A percentile compares a stretch with the other conserved stretches of the same genome.
phyloP scores from a whole-genome alignment of 2,888 invertebrate genomes.

The Lepidonotus clava region DNA sequence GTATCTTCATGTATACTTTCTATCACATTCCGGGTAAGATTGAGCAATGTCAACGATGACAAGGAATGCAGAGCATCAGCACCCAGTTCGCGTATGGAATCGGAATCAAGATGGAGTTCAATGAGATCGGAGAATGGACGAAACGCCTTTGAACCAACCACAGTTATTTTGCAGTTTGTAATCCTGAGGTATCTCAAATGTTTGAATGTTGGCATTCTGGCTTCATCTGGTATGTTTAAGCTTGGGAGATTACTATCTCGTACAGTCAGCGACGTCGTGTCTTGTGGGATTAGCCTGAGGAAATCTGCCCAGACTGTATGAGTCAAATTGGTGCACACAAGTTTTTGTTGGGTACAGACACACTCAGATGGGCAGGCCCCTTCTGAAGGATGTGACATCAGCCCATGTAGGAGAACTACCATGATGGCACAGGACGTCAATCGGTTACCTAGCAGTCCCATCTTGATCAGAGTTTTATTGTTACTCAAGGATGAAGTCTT shows the following conservation, averaged over 20 bases:
- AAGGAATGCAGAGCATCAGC: slow-evolving; percentile 18
- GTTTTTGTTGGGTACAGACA: neutral
- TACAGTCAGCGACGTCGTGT: neutral
- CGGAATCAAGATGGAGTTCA: slow-evolving; percentile 12
- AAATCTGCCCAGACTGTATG: neutral
- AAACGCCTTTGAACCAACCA: slow-evolving; percentile 11
- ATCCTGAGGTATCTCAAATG: neutral
- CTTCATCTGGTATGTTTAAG: neutral
- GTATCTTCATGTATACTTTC: neutral
- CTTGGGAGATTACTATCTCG: neutral
- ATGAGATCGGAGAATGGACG: slow-evolving; percentile 5
- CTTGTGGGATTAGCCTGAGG: neutral
- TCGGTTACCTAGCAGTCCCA: too few species aligned
- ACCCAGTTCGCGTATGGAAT: slow-evolving; percentile 1
- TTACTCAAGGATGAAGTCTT: too few species aligned
- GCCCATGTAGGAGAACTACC: too few species aligned
- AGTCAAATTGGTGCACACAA: neutral
- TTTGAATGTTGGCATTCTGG: neutral
- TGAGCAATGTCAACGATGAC: neutral
- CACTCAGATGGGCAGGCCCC: neutral
- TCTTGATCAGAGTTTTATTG: too few species aligned
- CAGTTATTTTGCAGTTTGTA: neutral
- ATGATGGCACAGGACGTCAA: neutral
- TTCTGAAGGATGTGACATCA: neutral
- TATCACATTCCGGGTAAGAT: neutral